phyloP scores from a whole-genome alignment of 2,797 vertebrate genomes.

The Gambelia wislizenii region DNA sequence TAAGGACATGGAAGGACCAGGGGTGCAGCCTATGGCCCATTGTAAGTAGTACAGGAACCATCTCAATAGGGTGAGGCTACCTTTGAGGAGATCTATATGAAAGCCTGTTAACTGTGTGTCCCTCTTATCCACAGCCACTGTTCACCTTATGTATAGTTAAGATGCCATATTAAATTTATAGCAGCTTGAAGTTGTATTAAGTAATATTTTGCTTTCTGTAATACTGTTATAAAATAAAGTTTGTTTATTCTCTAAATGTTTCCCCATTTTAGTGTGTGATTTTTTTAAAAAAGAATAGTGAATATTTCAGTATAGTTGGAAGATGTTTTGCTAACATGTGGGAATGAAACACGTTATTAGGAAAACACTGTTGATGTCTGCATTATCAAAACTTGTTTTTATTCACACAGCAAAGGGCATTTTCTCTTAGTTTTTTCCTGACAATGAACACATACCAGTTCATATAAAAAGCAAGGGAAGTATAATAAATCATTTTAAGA shows the following conservation, averaged over 20 bases:
- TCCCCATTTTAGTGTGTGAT: slow-evolving; percentile 32
- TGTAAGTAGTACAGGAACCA: slow-evolving; percentile 56
- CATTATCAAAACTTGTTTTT: neutral
- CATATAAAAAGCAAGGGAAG: neutral
- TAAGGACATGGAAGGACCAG: slow-evolving; percentile 52
- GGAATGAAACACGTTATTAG: neutral
- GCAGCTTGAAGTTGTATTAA: slow-evolving; percentile 85
- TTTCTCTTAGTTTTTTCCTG: neutral
- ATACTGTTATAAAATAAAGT: slow-evolving; percentile 87
- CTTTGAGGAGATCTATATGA: slow-evolving; percentile 66
- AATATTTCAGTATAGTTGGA: neutral
- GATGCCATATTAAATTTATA: slow-evolving; percentile 82
- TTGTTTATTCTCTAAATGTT: slow-evolving; percentile 83
- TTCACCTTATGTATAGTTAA: slow-evolving; percentile 81
- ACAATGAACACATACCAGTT: neutral
- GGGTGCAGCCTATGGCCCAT: slow-evolving; percentile 17
- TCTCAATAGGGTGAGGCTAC: slow-evolving; percentile 60
- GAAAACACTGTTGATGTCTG: neutral
- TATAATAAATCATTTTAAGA: neutral
- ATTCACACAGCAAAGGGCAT: neutral
- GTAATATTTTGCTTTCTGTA: slow-evolving; percentile 85
- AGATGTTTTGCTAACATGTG: neutral
- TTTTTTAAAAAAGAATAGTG: slow-evolving; percentile 29
- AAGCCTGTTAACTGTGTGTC: slow-evolving; percentile 75
- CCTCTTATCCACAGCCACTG: slow-evolving; percentile 54